Evolutionary conservation across 2,797 vertebrate genomes (phyloP), one percentile per base, ranked within the genome.

Genomic region (Telmatherina bonti): DNA sequence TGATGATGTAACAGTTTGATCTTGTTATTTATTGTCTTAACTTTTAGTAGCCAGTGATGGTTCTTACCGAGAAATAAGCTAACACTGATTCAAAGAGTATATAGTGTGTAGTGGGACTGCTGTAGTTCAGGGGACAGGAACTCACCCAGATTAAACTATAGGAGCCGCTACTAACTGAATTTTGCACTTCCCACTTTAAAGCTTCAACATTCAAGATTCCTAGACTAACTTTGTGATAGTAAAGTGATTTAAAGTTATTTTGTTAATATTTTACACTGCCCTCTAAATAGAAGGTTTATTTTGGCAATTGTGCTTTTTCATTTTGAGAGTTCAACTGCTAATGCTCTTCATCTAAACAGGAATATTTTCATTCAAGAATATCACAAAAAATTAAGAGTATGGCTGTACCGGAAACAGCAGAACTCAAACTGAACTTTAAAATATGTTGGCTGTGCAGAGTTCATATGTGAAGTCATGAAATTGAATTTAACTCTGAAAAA

Each of bases 101-200:
- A 20, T 9, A 30, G 72, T 78, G 72, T 71, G 83, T 29, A 67
- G 15, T 6, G n/a, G 64, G 71, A 66, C 77, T 31, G 62, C 81
- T 77, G 81, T 78, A 63, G 77, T 70, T 7, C 2, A 56, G 64
- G 59, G 27, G 68, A 74, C 49, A 62, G 66, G 35, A 60, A 43
- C 29, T 54, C n/a, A 20, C 61, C 71, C 67, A 64, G 57, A 75
- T 43, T 6, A 45, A 85, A 67, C 36, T 56, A 72, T 64, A 72
- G 74, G 68, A 85, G 88, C 79, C 80, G 84, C 76, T 51, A 59
- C 67, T 78, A 79, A 86, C 69, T 70, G 84, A 66, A 83, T 90
- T 83, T 85, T 85, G 89, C 91, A 93, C 93, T 90, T 72, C 91
- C 85, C 83, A 88, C 88, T 92, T 94, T 93, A 91, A 82, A 84